Conservation (phyloP, 2,888 invertebrate genomes). For the Campoletis raptor region DNA sequence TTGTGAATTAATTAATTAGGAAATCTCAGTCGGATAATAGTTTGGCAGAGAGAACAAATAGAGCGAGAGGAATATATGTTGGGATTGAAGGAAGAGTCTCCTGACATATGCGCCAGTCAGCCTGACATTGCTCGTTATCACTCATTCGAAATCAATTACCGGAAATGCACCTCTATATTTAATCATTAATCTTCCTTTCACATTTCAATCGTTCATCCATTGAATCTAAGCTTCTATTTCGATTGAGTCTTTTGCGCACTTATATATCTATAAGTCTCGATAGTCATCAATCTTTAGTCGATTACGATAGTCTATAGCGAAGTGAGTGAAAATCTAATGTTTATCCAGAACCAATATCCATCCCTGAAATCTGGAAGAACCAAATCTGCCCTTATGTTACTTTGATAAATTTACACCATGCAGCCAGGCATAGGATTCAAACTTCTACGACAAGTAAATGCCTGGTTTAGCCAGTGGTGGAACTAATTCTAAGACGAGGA, state of each 20-base stretch:
- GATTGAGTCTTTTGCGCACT: conserved; percentile 3
- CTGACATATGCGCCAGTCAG: conserved; percentile 15
- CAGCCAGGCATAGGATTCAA: neutral
- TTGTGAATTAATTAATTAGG: conserved; percentile 68
- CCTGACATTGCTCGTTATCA: conserved; percentile 44
- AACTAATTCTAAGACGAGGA: conserved; percentile 1
- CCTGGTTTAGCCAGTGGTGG: neutral
- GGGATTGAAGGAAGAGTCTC: conserved; percentile 29
- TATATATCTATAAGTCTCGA: neutral
- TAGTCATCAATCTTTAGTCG: neutral
- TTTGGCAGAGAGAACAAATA: conserved; percentile 26
- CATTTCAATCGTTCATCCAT: neutral
- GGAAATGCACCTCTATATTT: conserved; percentile 22
- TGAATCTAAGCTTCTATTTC: neutral
- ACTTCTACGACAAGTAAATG: neutral
- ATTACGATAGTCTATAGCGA: neutral
- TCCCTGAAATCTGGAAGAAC: neutral
- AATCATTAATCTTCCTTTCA: conserved; percentile 4
- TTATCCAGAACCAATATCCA: neutral
- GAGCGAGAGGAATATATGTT: neutral
- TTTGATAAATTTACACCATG: neutral
- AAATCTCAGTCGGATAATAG: conserved; percentile 64
- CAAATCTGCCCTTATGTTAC: neutral
- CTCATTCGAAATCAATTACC: conserved; percentile 52
- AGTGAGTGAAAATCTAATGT: neutral